Evolutionary conservation across 2,113 vertebrate species (phyloP), one percentile per base, ranked within the genome.

Genomic region (Diphyllodes magnificus): DNA sequence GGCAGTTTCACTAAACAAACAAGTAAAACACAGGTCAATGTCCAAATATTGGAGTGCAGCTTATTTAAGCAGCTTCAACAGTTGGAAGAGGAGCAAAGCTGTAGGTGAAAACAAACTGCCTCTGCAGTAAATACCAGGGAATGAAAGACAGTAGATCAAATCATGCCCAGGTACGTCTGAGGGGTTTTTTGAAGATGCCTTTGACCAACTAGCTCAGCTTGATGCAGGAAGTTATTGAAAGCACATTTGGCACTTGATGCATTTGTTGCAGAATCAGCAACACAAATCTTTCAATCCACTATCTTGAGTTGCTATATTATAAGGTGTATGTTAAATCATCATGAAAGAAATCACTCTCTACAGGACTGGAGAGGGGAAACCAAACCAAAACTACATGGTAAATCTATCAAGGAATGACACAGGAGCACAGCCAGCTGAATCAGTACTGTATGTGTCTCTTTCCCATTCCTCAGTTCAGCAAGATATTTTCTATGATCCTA

Each of bases 1-100:
- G 24, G 72, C 93, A 94, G 90, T 92, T 94, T 94, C 88, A 84
- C 92, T 96, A 87, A 96, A 95, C 88, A 97, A 96, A 96, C 77
- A 96, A 79, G 86, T 60, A 93, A 88, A 95, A 87, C 90, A 85
- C 69, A 79, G 96, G 92, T 89, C 96, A 96, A 94, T 66, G 96
- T 97, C 88, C 96, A 95, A 80, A 87, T 33, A 37, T 73, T 80
- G 73, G 25, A 82, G 54, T 33, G 80, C 54, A 84, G 77, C 65
- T 86, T 42, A 69, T 86, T 97, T 54, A 65, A 93, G 72, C 77
- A 50, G 30, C 82, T 87, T 80, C 76, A 54, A 6, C 6, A 63
- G 64, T 9, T 80, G 88, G 9, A 66, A 77, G 53, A 88, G 72
- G 53, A 85, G 44, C 50, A 94, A 88, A 91, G 80, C 57, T 82